phyloP scores from a whole-genome alignment of 2,113 vertebrate species.

The Trogon melanurus region DNA sequence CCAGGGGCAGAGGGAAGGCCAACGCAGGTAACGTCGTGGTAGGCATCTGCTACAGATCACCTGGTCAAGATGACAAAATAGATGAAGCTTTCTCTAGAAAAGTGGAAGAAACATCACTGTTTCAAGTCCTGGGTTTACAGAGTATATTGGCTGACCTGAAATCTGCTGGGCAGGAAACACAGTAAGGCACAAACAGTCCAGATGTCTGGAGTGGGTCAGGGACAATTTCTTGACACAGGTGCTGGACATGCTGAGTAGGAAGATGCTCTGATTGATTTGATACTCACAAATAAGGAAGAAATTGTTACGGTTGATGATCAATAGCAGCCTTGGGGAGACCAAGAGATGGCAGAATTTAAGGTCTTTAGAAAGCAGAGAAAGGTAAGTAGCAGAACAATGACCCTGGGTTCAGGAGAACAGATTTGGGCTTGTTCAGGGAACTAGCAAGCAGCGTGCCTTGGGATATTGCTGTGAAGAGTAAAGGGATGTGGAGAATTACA shows the following conservation, averaged over 20 bases:
- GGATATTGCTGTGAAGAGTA: background rate
- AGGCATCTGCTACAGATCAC: background rate
- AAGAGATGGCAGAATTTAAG: background rate
- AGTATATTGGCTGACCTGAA: background rate
- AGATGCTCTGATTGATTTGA: background rate
- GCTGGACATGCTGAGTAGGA: background rate
- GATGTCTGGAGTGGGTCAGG: background rate
- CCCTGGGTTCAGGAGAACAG: background rate
- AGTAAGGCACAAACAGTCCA: background rate
- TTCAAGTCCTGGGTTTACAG: background rate
- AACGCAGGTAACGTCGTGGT: background rate
- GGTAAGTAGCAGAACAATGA: background rate
- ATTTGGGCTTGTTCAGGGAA: background rate
- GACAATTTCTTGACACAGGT: background rate
- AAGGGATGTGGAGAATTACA: background rate
- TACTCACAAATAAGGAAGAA: background rate
- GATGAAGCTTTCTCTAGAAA: background rate
- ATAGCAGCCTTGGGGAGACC: background rate
- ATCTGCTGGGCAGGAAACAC: background rate
- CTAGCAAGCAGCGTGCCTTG: background rate
- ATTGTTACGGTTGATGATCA: background rate
- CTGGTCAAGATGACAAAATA: background rate
- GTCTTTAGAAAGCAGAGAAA: background rate
- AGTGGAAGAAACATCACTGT: background rate
- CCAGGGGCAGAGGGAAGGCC: background rate